Evolutionary conservation across 37 sponge, comb jelly and placozoan species (phyloP), one percentile per base, ranked within the genome.

Genomic region (Mnemiopsis leidyi): DNA sequence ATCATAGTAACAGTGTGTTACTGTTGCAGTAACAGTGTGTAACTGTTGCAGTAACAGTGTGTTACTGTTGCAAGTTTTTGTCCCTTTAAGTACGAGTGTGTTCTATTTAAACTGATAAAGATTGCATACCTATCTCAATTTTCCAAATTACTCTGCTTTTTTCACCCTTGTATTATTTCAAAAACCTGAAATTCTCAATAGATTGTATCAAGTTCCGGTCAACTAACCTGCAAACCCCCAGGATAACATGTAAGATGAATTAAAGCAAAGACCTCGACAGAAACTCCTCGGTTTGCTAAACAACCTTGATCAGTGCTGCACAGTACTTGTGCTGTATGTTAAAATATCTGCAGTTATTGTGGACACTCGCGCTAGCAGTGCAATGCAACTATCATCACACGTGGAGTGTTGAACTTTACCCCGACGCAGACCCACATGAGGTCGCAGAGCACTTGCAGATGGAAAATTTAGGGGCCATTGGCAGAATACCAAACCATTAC

Each of bases 381-480:
- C 61, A 48, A 48, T 48, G 61, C 61, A 48, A 48, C 5, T 77
- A 77, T 32, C 79, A 77, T 36, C 30, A 77, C 18, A 33, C 79
- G 20, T 77, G 79, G 79, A 77, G 79, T 32, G 20, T 77, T 21
- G 79, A 77, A 18, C 20, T 77, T 31, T 36, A 77, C 35, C 33
- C 79, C 9, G 79, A 32, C 1, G 79, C 1, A 20, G 79, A 32
- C 3, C 79, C 79, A 20, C 35, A 77, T 32, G 35, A 34, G 21
- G 32, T 77, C 9, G 79, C 79, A 31, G 36, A 32, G 5, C 32
- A 77, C 9, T 32, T 77, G 16, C 36, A 32, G 9, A 77, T 77
- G 32, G 20, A 77, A 28, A 31, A 77, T 34, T 16, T 77, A 31
- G 79, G 79, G 20, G 32, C 2, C 16, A 77, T 77, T 32, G 32